Base-by-base conservation (phyloP, 37 sponge, comb jelly and placozoan genomes). In the Spongilla lacustris region DNA sequence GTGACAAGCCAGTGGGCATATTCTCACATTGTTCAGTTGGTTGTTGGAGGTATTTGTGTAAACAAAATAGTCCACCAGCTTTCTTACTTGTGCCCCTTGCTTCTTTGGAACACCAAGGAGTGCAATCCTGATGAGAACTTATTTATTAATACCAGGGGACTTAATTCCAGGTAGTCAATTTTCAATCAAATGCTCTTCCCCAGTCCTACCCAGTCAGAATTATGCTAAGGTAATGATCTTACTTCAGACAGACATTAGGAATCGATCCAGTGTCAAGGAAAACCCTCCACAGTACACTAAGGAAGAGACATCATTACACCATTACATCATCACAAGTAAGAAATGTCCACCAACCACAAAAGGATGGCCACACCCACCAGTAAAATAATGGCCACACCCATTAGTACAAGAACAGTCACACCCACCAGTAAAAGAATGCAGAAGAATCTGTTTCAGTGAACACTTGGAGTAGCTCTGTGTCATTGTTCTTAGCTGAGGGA, bases 251-350 rank as follows among this genome's bases (percentile, higher is more conserved):
- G 26, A 67, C 71, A 0, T 74, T 31, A 71, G 37, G 85, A 26
- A 91, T 78, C 24, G 67, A 67, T 0, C 85, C 85, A 4, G 84
- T 92, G 4, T 88, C 87, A 79, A 92, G n/a, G 29, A 88, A 67
- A n/a, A 49, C 36, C 75, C 84, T 88, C 92, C 92, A 95, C 58
- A 92, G 69, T 9, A 95, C 95, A 95, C 95, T 95, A 81, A 23
- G 66, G 11, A 2, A 36, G 49, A 32, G 67, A 67, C 67, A 28
- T 67, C 26, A 48, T 79, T n/a, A n/a, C n/a, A 81, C 19, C 81
- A 88, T 79, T n/a, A 21, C 37, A 30, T 22, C 50, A 71, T 17
- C n/a, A n/a, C n/a, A n/a, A n/a, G n/a, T 79, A 78, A 46, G 4
- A 49, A 23, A 78, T 29, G 23, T n/a, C n/a, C n/a, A n/a, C n/a